Percentiles rank a stretch among this genome's conserved stretches.
These are phyloP conservation scores for Drosophila pseudotakahashii DNA, from an alignment of 2,888 invertebrate species.

Conservation along the genomic window DNA sequence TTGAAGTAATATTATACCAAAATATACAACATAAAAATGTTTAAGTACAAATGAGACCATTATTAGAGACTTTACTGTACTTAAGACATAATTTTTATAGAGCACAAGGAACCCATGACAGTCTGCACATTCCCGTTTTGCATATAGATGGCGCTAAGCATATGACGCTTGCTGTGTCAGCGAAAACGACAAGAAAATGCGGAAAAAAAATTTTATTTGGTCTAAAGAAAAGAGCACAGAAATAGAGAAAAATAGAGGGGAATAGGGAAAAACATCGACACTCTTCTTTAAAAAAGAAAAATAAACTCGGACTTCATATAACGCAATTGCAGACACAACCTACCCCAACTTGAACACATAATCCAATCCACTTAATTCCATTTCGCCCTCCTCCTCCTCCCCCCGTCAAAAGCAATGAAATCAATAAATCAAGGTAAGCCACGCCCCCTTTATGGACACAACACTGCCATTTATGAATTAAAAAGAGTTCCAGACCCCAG, in stretches of 20 bases:
- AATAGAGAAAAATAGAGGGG: conserved; percentile 3
- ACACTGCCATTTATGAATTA: conserved; percentile 60
- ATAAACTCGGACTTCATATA: background rate
- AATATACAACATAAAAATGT: too few relatives aligned
- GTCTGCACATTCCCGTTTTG: conserved; percentile 4
- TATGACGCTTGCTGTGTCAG: conserved; percentile 49
- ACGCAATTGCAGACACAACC: conserved; percentile 23
- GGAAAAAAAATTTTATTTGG: conserved; percentile 7
- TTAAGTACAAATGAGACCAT: too few relatives aligned
- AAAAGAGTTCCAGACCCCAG: conserved; percentile 45
- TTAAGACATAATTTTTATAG: conserved; percentile 6
- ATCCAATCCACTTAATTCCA: conserved; percentile 32
- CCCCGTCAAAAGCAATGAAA: conserved; percentile 19
- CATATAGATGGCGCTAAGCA: conserved; percentile 40
- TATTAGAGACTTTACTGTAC: conserved; percentile 1
- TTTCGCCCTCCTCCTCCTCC: background rate
- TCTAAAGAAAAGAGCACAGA: conserved; percentile 8
- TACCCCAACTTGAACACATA: conserved; percentile 39
- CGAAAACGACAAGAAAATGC: conserved; percentile 25
- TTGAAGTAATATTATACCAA: too few relatives aligned
- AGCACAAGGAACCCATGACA: background rate
- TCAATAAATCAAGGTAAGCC: conserved; percentile 66
- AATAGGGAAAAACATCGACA: background rate
- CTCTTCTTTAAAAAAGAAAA: background rate
- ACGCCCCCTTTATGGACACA: conserved; percentile 48